These are phyloP conservation scores for Calcarius lapponicus DNA, from an alignment of 2,797 vertebrate genomes.

Conservation along the genomic window DNA sequence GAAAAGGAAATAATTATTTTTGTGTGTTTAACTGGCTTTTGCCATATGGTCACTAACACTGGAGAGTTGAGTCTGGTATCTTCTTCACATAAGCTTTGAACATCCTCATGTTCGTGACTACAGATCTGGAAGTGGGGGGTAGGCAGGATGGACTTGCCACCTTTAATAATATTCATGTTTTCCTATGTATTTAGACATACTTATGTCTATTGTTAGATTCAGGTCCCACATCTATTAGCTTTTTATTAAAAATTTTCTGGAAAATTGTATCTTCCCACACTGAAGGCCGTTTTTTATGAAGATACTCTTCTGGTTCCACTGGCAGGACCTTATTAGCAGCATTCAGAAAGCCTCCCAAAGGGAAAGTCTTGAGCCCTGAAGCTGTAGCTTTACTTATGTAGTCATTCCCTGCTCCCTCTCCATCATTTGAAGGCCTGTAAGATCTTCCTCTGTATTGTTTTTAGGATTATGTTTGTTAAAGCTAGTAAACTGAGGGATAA, in stretches of 20 bases:
- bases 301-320: background rate
- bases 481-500: conserved; percentile 46
- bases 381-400: conserved; percentile 32
- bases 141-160: background rate
- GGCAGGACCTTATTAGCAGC: conserved; percentile 30
- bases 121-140: background rate
- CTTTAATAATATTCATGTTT: conserved; percentile 20
- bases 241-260: conserved; percentile 45
- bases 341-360: conserved; percentile 16
- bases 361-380: conserved; percentile 17
- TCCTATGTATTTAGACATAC: background rate
- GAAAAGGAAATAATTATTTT: background rate
- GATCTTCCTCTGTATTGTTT: conserved; percentile 32
- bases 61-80: background rate
- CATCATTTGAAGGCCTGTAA: background rate
- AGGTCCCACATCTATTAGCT: conserved; percentile 5
- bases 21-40: background rate
- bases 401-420: background rate
- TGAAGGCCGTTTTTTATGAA: background rate
- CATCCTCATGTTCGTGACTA: background rate
- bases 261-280: conserved; percentile 43
- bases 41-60: background rate
- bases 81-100: background rate
- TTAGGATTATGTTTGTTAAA: conserved; percentile 52
- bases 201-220: background rate